Evolutionary conservation across 1,140 invertebrate genomes (phyloP).

Genomic region (Scaptomyza pallida): DNA sequence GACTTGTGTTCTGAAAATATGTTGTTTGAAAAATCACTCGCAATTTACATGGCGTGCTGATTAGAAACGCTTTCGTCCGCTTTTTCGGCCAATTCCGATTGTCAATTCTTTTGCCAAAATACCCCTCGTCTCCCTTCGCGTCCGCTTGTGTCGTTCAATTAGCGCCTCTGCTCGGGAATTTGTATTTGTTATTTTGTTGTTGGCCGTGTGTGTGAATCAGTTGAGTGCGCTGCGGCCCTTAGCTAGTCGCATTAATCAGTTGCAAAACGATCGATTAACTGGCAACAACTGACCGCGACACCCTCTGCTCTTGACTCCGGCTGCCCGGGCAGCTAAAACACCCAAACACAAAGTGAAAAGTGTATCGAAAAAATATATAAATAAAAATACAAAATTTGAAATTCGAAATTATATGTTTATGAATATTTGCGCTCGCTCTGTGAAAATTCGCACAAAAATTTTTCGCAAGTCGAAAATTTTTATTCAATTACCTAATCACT

Average conservation of each 20-base stretch:
- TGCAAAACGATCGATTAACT: slow-evolving; percentile 83
- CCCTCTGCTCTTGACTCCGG: background rate
- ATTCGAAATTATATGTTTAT: background rate
- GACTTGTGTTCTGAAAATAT: background rate
- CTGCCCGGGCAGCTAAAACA: slow-evolving; percentile 2
- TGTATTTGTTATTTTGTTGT: slow-evolving; percentile 9
- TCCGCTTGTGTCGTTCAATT: slow-evolving; percentile 50
- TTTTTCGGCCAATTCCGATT: slow-evolving; percentile 52
- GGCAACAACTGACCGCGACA: slow-evolving; percentile 65
- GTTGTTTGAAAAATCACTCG: slow-evolving; percentile 34
- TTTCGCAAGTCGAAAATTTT: slow-evolving; percentile 37
- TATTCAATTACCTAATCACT: slow-evolving; percentile 76
- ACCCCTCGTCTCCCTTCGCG: slow-evolving; percentile 8
- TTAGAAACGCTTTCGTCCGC: slow-evolving; percentile 39
- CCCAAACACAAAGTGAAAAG: slow-evolving; percentile 14
- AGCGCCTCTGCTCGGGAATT: slow-evolving; percentile 53
- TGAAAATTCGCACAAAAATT: slow-evolving; percentile 5
- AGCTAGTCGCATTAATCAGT: slow-evolving; percentile 75
- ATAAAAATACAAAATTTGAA: background rate
- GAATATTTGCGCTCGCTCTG: slow-evolving; percentile 8
- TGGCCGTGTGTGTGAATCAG: slow-evolving; percentile 58
- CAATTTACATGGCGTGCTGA: slow-evolving; percentile 45
- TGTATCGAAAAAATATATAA: background rate
- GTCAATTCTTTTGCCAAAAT: slow-evolving; percentile 44
- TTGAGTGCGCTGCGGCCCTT: slow-evolving; percentile 40